These are phyloP conservation scores for Minunthozetes semirufus DNA, from an alignment of 2,888 invertebrate genomes.

Conservation along the genomic window DNA sequence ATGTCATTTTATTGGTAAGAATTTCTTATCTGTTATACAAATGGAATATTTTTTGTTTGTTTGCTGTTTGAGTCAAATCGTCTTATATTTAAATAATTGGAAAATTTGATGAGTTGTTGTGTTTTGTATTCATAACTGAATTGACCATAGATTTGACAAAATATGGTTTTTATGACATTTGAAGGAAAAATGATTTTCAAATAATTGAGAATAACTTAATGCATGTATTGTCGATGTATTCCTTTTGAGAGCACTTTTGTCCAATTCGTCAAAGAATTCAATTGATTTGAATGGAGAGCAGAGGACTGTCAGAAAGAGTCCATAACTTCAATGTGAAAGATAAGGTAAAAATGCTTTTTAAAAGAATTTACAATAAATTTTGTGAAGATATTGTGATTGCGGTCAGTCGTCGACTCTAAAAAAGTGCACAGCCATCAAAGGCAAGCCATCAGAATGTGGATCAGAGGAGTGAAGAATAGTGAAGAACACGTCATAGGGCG, in stretches of 20 bases:
- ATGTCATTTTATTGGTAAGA: too few relatives aligned
- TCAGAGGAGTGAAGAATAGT: not conserved
- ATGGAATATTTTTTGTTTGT: too few relatives aligned
- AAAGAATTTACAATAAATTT: not conserved
- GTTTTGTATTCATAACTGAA: too few relatives aligned
- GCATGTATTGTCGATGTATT: slow-evolving; percentile 2
- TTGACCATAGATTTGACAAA: not conserved
- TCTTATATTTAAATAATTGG: too few relatives aligned
- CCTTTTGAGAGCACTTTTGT: slow-evolving; percentile 1
- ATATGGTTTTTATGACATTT: slow-evolving; percentile 6
- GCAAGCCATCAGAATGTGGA: slow-evolving; percentile 25
- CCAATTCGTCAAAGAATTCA: not conserved
- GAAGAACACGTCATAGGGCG: slow-evolving; percentile 20
- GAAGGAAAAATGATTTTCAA: not conserved
- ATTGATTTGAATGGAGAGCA: slow-evolving; percentile 1
- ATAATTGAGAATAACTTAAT: slow-evolving; percentile 20
- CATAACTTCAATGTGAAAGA: not conserved
- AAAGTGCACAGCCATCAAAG: slow-evolving; percentile 29
- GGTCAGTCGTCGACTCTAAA: slow-evolving; percentile 20
- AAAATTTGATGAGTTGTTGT: too few relatives aligned
- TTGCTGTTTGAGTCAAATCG: too few relatives aligned
- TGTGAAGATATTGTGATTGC: slow-evolving; percentile 10
- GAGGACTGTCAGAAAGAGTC: not conserved
- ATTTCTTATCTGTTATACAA: too few relatives aligned
- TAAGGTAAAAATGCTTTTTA: slow-evolving; percentile 23